These are phyloP conservation scores for Rhorus exstirpatorius DNA, from an alignment of 2,888 invertebrate species.

Conservation along the genomic window DNA sequence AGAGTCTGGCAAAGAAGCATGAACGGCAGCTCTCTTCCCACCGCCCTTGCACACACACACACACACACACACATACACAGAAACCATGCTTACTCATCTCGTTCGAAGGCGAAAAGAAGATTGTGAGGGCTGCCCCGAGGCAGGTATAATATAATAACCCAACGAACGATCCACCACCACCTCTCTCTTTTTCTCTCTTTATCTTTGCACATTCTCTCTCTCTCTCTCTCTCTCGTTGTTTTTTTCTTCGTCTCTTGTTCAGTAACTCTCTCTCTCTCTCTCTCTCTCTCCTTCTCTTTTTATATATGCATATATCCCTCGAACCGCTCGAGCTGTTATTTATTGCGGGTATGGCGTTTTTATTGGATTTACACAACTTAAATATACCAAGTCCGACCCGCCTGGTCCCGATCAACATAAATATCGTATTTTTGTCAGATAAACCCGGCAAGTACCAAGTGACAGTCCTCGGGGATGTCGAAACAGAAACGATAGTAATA, in stretches of 20 bases:
- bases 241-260: conserved; percentile 48
- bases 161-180: conserved; percentile 71
- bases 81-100: conserved; percentile 81
- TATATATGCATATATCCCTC: conserved; percentile 59
- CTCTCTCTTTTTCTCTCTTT: conserved; percentile 57
- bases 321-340: conserved; percentile 82
- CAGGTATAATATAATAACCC: conserved; percentile 84
- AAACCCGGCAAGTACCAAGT: conserved; percentile 49
- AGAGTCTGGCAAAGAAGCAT: conserved; percentile 63
- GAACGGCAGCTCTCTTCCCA: conserved; percentile 66
- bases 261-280: conserved; percentile 44
- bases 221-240: conserved; percentile 36
- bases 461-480: conserved; percentile 23
- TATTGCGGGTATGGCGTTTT: conserved; percentile 85
- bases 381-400: conserved; percentile 82
- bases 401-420: conserved; percentile 80
- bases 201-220: conserved; percentile 47
- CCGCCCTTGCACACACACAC: conserved; percentile 67
- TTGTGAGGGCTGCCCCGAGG: conserved; percentile 75
- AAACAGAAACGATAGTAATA: conserved; percentile 21
- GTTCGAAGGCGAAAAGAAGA: conserved; percentile 81
- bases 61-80: conserved; percentile 38
- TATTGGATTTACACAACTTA: conserved; percentile 85
- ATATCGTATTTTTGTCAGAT: conserved; percentile 81
- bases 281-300: conserved; percentile 18